Percentiles rank a stretch among this genome's conserved stretches.
Conservation (phyloP, 2,888 invertebrate genomes). For the Sarcophaga caerulescens region DNA sequence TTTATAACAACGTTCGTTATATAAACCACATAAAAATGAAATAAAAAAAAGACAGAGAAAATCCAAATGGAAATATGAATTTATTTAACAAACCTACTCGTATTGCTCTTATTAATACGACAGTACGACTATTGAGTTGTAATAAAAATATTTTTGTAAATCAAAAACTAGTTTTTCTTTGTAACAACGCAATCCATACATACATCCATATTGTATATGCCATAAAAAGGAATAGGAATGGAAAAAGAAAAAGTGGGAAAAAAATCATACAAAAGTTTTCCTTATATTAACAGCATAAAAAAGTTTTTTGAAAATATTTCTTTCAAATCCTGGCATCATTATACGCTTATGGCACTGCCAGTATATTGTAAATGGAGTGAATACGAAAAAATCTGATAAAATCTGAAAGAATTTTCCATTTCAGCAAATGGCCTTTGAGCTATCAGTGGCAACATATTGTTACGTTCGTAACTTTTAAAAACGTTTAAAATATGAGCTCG, state of each 20-base stretch:
- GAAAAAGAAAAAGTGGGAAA: slow-evolving; percentile 29
- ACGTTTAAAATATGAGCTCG: too few species aligned
- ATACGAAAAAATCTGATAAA: too few species aligned
- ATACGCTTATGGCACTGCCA: too few species aligned
- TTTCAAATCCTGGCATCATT: too few species aligned
- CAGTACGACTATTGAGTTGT: not conserved
- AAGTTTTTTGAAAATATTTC: not conserved
- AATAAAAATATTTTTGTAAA: not conserved
- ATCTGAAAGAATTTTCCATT: too few species aligned
- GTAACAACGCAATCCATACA: not conserved
- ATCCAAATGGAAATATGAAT: not conserved
- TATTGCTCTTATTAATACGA: not conserved
- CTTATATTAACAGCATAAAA: not conserved
- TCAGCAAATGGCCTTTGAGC: too few species aligned
- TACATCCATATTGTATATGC: not conserved
- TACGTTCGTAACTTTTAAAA: too few species aligned
- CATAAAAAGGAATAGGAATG: not conserved
- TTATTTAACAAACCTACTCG: not conserved
- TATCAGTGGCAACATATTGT: too few species aligned
- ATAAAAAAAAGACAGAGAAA: too few species aligned
- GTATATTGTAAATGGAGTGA: too few species aligned
- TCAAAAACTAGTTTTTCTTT: slow-evolving; percentile 39
- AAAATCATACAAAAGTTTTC: slow-evolving; percentile 19
- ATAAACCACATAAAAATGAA: too few species aligned
- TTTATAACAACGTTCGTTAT: not conserved